These are phyloP conservation scores for Octodon degus DNA, from an alignment of 2,113 vertebrate species.

Conservation along the genomic window DNA sequence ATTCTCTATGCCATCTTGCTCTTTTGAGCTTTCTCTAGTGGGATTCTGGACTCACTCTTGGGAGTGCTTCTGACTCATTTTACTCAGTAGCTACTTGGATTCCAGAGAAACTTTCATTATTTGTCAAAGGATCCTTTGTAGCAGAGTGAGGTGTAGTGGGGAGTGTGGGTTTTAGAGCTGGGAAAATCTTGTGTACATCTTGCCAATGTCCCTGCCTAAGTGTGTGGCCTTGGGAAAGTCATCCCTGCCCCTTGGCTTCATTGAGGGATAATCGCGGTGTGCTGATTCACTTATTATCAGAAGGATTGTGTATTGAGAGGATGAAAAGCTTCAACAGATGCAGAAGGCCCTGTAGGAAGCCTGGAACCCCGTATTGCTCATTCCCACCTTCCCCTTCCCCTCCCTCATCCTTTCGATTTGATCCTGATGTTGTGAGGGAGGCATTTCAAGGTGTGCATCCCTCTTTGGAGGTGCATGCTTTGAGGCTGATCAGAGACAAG, in stretches of 20 bases:
- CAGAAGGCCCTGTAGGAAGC: background rate
- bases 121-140: background rate
- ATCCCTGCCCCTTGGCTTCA: background rate
- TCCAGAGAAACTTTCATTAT: background rate
- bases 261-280: background rate
- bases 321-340: background rate
- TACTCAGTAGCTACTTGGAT: background rate
- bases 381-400: background rate
- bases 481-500: background rate
- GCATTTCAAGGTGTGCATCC: background rate
- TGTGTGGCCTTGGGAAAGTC: background rate
- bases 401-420: background rate
- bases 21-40: no score
- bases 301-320: background rate
- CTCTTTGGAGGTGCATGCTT: background rate
- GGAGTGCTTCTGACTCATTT: background rate
- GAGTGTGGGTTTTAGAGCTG: background rate
- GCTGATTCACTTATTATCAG: background rate
- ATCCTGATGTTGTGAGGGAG: background rate
- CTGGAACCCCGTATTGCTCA: background rate
- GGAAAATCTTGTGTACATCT: background rate
- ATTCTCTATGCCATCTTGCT: background rate
- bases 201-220: background rate
- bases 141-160: background rate
- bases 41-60: background rate